Base-by-base conservation (phyloP, 2,888 invertebrate species). In the Seira sanloemensis region DNA sequence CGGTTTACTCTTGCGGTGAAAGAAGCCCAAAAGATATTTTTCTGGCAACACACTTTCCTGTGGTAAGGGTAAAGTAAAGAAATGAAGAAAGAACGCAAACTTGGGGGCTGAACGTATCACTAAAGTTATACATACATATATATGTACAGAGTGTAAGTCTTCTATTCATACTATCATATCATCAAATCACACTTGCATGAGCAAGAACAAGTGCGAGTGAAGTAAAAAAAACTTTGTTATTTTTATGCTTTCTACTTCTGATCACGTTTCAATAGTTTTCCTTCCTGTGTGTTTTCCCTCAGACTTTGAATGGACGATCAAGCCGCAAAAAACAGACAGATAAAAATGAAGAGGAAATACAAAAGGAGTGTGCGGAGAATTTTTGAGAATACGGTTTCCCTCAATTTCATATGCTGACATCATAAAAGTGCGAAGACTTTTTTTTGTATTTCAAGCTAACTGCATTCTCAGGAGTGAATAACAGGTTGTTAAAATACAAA, bases 231-330 rank as follows among this genome's bases (percentile, higher is more conserved):
- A 68, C 5, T n/a, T 26, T 68, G 25, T 68, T n/a, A 58, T 58
- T 58, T 58, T 18, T 19, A 27, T 23, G 18, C 68, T 23, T 78
- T 66, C 72, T 79, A 18, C 73, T 81, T 72, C 81, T 24, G 50
- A 65, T 82, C 81, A 82, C 81, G 81, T 82, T 54, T 50, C 81
- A 76, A 76, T 72, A 75, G 26, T 80, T 80, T 80, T 77, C 79
- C 69, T 71, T 72, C 73, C 72, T 72, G 72, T 54, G 50, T 72
- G 23, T 18, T 54, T 72, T 23, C 46, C 23, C n/a, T 68, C 16
- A 25, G 37, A 58, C 25, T 23, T 74, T 74, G n/a, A 12, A 26
- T 67, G 23, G 19, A 23, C 23, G 12, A 50, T 50, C 23, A 46
- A 66, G 9, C 23, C 46, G 18, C 50, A 75, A 66, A 75, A 37